Base-by-base conservation (phyloP, 2,113 vertebrate species). In the Callaeas wilsoni region DNA sequence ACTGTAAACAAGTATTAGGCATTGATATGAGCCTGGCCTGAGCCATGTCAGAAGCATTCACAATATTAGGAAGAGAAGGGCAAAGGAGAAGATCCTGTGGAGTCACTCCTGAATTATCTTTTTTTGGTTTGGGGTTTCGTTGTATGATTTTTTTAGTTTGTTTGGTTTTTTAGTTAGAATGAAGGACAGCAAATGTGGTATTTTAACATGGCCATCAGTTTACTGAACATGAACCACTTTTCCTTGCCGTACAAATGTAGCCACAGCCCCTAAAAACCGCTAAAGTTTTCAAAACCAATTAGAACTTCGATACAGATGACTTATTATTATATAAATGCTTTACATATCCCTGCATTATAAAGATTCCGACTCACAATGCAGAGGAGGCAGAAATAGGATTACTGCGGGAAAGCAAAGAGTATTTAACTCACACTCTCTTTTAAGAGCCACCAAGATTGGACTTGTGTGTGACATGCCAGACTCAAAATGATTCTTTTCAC, bases 251-350 rank as follows among this genome's bases (percentile, higher is more conserved):
- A 7, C 6, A 76, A 75, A 59, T 7, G 6, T 8, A 79, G 21
- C 8, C 39, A 76, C 9, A 9, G 2, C 0, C 6, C 10, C 3
- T 2, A 11, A 70, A 49, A 11, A 1, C 0, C 3, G n/a, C 12
- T 4, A 1, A 44, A 4, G 6, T 68, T 89, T 50, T 52, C 22
- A 69, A 90, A 68, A 32, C 4, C 11, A 60, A n/a, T 33, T 14
- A 35, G 15, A 16, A 11, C 39, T 23, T 62, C 65, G 52, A 79
- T 52, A 44, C 8, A 82, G 11, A 39, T 18, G 1, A 49, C 21
- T 67, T 35, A 33, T 29, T 55, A 30, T 19, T 71, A 27, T 17
- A 27, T 16, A 84, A 69, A 81, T 21, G 25, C 6, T 82, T 63
- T 32, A 17, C 2, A 26, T 25, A 21, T 42, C 13, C 33, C 18